A percentile compares a stretch with the other conserved stretches of the same genome.
phyloP scores from a whole-genome alignment of 2,113 vertebrate genomes.

The Microcebus griseorufus region DNA sequence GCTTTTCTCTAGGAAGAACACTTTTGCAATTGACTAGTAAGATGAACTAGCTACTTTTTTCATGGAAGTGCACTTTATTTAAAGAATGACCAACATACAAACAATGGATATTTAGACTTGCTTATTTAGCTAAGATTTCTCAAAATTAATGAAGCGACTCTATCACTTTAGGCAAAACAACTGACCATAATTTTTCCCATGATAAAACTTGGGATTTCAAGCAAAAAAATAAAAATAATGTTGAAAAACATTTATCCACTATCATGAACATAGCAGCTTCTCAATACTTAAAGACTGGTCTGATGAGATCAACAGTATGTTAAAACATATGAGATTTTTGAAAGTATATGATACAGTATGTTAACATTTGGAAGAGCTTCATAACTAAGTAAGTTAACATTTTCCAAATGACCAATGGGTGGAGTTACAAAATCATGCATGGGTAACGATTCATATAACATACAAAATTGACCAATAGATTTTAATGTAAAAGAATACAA shows the following conservation, averaged over 20 bases:
- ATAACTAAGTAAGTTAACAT: background rate
- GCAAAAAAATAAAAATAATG: background rate
- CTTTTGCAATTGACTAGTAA: background rate
- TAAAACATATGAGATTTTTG: background rate
- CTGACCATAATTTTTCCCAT: background rate
- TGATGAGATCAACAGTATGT: background rate
- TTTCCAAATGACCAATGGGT: background rate
- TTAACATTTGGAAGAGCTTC: background rate
- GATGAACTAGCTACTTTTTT: background rate
- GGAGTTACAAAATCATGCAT: background rate
- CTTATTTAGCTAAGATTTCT: background rate
- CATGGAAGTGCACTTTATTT: background rate
- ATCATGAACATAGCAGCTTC: background rate
- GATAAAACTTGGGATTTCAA: too few relatives aligned
- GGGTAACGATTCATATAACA: background rate
- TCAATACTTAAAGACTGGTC: background rate
- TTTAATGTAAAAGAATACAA: background rate
- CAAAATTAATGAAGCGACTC: background rate
- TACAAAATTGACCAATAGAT: background rate
- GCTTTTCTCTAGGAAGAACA: background rate
- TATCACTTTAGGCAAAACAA: background rate
- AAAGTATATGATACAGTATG: background rate
- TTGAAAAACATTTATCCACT: background rate
- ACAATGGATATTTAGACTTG: background rate
- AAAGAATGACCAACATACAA: background rate